Percentiles rank a stretch among this genome's conserved stretches.
Conservation (phyloP, 2,113 vertebrate species). For the Mungos mungo region DNA sequence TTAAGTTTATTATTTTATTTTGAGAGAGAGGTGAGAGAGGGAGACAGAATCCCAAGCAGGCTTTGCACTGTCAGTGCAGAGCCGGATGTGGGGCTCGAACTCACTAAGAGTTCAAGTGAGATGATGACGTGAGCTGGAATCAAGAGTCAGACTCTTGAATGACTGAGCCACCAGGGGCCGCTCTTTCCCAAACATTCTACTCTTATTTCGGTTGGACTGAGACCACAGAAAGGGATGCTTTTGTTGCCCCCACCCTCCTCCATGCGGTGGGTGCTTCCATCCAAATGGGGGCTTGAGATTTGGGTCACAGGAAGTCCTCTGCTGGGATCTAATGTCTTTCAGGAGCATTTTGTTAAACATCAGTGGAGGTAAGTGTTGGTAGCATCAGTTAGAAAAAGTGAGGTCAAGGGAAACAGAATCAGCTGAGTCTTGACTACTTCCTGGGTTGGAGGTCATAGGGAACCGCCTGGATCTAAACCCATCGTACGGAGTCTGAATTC, state of each 20-base stretch:
- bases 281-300: not conserved
- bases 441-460: not conserved
- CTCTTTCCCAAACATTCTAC: not conserved
- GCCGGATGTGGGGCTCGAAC: too few species aligned
- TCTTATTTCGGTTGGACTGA: not conserved
- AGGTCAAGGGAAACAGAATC: not conserved
- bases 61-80: too few species aligned
- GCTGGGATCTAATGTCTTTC: not conserved
- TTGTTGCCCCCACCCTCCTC: fast-evolving
- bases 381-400: not conserved
- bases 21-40: too few species aligned
- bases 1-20: too few species aligned
- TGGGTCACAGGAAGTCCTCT: not conserved
- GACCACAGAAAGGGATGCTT: not conserved
- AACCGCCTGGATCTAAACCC: not conserved
- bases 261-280: not conserved
- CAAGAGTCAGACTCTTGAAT: too few species aligned
- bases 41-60: too few species aligned
- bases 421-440: not conserved
- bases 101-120: too few species aligned
- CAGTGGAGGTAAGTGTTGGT: not conserved
- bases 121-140: too few species aligned
- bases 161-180: too few species aligned
- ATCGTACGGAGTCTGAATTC: not conserved
- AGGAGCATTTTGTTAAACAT: not conserved